Percentiles rank a stretch among this genome's conserved stretches.
Conservation (phyloP, 1,140 invertebrate genomes). For the Lepidostoma basale region DNA sequence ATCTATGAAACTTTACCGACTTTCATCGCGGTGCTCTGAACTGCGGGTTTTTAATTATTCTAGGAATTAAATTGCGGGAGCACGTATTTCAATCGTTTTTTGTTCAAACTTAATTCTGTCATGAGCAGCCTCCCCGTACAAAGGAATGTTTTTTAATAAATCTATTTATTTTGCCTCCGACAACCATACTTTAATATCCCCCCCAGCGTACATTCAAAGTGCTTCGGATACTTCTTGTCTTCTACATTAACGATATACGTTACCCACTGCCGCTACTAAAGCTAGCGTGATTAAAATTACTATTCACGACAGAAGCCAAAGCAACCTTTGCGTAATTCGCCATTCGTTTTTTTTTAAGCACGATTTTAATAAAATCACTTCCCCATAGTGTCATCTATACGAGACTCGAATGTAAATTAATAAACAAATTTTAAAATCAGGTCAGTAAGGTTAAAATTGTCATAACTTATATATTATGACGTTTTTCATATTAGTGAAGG, state of each 20-base stretch:
- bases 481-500: too few relatives aligned
- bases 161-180: conserved; percentile 21
- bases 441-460: too few relatives aligned
- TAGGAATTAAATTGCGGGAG: not conserved
- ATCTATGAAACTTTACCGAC: too few relatives aligned
- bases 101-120: conserved; percentile 19
- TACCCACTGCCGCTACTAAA: not conserved
- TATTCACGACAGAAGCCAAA: too few relatives aligned
- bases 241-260: conserved; percentile 6
- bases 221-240: conserved; percentile 11
- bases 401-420: too few relatives aligned
- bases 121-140: conserved; percentile 5
- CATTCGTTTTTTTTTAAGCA: too few relatives aligned
- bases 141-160: conserved; percentile 20
- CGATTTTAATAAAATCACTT: too few relatives aligned
- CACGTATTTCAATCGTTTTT: conserved; percentile 16
- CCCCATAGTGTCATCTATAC: too few relatives aligned
- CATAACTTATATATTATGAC: too few relatives aligned
- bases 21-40: not conserved
- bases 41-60: conserved; percentile 12
- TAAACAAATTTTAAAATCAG: too few relatives aligned
- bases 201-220: conserved; percentile 6
- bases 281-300: too few relatives aligned
- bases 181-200: not conserved
- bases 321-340: too few relatives aligned